Evolutionary conservation across 2,888 invertebrate genomes (phyloP), one percentile per base, ranked within the genome.

Genomic region (Neria commutata): DNA sequence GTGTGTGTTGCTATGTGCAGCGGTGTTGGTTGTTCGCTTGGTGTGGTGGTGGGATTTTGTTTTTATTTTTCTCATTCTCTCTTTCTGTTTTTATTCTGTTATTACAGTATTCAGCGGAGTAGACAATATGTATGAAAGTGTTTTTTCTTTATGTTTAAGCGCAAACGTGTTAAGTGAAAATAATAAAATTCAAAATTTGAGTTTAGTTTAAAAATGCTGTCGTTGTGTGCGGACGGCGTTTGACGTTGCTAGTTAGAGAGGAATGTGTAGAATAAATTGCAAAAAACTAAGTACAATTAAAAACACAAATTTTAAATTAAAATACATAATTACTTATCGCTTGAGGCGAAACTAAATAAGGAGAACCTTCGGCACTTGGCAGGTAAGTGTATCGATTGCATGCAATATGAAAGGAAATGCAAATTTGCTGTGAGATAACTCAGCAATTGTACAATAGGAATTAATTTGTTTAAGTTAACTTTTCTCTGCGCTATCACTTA

Each of bases 151-250:
- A 55, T 64, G 54, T 62, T 63, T 63, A 63, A 63, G 62, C 54
- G 55, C 59, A 55, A 57, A 61, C 59, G 61, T 61, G 60, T 60
- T 59, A 56, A 60, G 56, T 52, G 47, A 64, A 61, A 59, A 61
- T 61, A 61, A 59, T 60, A 61, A 60, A 58, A 49, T 58, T 60
- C 53, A 42, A 42, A 60, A 49, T 63, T 67, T 69, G 65, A 69
- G 65, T 69, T 69, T 69, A 69, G 69, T 69, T 69, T 67, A 66
- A 66, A 69, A 69, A 67, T 63, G 65, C 58, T 67, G 67, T 60
- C 66, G 65, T 49, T 63, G 68, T 65, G 67, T 60, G 64, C 61
- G 60, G 68, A 60, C 65, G 62, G 61, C 47, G 26, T 57, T 34
- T 3, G 3, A 34, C 42, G 42, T 19, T 14, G 42, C 4, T 5